phyloP scores from a whole-genome alignment of 2,797 vertebrate species.

The Melanotaenia trifasciata region DNA sequence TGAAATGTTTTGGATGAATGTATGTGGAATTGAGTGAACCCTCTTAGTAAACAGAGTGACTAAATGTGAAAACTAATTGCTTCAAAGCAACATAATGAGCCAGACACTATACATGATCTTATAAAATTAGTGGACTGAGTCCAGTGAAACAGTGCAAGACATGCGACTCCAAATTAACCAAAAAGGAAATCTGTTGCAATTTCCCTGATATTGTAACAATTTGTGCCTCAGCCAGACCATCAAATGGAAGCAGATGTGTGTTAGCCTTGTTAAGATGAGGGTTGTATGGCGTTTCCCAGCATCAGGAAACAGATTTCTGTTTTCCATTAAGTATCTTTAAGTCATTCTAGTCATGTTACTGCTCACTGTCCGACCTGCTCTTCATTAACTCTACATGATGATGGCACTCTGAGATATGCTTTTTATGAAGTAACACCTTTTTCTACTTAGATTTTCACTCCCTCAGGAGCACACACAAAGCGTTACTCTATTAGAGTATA shows the following conservation, averaged over 20 bases:
- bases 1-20: not conserved
- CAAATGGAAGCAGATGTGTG: not conserved
- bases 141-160: no score
- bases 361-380: not conserved
- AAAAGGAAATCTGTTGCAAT: no score
- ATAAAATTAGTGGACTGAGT: no score
- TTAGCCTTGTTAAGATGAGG: not conserved
- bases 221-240: no score
- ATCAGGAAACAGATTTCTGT: not conserved
- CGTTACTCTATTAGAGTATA: not conserved
- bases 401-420: not conserved
- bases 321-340: not conserved
- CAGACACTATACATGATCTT: no score
- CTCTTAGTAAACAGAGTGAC: not conserved
- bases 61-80: not conserved
- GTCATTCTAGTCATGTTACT: not conserved
- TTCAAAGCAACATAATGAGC: not conserved
- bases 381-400: slow-evolving; percentile 8
- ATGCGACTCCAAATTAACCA: no score
- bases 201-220: no score
- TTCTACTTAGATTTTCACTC: not conserved
- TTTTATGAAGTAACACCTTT: not conserved
- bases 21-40: not conserved
- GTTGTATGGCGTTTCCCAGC: no score
- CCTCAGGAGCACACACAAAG: not conserved